Conservation (phyloP, 2,888 invertebrate genomes). For the Melanostoma mellinum region DNA sequence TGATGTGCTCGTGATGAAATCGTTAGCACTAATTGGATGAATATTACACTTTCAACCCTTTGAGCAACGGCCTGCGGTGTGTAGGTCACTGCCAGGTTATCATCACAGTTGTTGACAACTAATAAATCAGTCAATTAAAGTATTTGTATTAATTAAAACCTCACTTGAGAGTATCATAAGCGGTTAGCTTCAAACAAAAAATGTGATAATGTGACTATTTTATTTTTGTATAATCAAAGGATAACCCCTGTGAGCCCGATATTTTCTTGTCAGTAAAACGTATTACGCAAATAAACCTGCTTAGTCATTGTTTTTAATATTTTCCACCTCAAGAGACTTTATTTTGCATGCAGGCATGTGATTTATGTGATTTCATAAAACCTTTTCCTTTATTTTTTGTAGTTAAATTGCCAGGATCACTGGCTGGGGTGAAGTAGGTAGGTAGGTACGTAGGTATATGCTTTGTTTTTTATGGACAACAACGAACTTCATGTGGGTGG, state of each 20-base stretch:
- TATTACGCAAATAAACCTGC: slow-evolving; percentile 11
- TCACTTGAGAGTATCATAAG: too few relatives aligned
- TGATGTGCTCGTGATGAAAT: too few relatives aligned
- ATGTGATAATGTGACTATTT: too few relatives aligned
- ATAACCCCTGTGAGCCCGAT: neutral
- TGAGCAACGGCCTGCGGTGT: too few relatives aligned
- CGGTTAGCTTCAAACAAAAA: too few relatives aligned
- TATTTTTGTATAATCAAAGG: neutral
- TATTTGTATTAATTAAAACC: too few relatives aligned
- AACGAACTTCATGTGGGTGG: slow-evolving; percentile 25
- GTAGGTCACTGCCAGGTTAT: slow-evolving; percentile 3
- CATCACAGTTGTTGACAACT: neutral
- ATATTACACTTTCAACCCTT: too few relatives aligned
- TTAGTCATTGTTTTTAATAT: slow-evolving; percentile 24
- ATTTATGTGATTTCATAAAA: slow-evolving; percentile 51
- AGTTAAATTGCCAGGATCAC: slow-evolving; percentile 18
- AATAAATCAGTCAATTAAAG: neutral
- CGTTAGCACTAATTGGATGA: too few relatives aligned
- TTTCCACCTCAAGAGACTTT: slow-evolving; percentile 42
- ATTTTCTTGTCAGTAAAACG: neutral
- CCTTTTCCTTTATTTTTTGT: slow-evolving; percentile 16
- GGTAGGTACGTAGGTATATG: too few relatives aligned
- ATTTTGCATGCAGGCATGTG: slow-evolving; percentile 51
- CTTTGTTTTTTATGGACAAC: slow-evolving; percentile 6
- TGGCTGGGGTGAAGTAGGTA: slow-evolving; percentile 12